Evolutionary conservation across 2,113 vertebrate genomes (phyloP).

Genomic region (Brienomyrus longianalis): DNA sequence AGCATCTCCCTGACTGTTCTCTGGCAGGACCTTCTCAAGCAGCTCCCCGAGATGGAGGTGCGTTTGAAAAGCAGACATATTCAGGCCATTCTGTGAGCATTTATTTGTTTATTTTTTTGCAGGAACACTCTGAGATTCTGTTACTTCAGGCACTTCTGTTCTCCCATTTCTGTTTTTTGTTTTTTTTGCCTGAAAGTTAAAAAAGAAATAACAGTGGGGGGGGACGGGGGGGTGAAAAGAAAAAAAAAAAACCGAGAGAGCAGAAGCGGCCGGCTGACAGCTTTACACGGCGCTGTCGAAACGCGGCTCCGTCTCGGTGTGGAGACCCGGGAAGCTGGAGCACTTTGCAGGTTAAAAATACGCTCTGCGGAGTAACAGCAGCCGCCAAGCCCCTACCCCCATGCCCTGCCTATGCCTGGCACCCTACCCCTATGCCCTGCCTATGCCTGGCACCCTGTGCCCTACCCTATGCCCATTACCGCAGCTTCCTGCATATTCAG

Average conservation of each 20-base stretch:
- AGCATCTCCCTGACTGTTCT: constrained; percentile 4
- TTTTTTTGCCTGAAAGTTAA: background rate
- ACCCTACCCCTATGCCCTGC: no score
- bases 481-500: background rate
- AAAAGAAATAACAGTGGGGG: background rate
- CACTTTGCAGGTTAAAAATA: constrained; percentile 12
- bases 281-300: background rate
- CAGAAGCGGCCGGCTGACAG: constrained; percentile 5
- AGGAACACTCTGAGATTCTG: constrained; percentile 23
- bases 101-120: constrained; percentile 24
- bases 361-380: background rate
- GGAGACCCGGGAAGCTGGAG: background rate
- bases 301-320: background rate
- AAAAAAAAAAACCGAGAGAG: background rate
- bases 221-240: background rate
- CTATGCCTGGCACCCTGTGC: no score
- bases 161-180: background rate
- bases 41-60: background rate
- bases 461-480: no score
- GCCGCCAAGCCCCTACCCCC: background rate
- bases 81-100: constrained; percentile 25
- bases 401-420: background rate
- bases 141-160: constrained; percentile 20
- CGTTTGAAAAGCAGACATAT: constrained; percentile 29
- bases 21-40: constrained; percentile 15